Conservation (phyloP, 2,888 invertebrate species). For the Erebia palarica region DNA sequence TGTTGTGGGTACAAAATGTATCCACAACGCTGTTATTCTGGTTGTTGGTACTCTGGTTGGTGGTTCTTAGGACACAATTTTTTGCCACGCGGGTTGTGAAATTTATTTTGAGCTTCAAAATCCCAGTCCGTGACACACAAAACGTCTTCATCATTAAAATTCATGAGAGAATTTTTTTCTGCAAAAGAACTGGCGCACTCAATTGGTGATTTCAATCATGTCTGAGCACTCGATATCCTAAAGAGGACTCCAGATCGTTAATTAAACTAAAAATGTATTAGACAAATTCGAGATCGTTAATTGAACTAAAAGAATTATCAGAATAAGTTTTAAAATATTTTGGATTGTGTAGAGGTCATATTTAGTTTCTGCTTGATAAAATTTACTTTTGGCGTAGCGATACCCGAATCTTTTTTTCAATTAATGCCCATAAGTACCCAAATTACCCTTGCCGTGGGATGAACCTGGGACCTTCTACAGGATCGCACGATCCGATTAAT, state of each 20-base stretch:
- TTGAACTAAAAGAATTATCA: neutral
- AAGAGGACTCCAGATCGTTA: slow-evolving; percentile 5
- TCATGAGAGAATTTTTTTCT: neutral
- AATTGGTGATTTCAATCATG: slow-evolving; percentile 11
- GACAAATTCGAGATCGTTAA: neutral
- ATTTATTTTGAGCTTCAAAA: neutral
- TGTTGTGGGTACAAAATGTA: no score
- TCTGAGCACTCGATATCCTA: neutral
- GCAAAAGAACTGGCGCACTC: neutral
- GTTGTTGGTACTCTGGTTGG: no score
- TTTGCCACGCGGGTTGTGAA: neutral
- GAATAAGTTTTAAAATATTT: neutral
- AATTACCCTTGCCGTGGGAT: no score
- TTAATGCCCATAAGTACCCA: no score
- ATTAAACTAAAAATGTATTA: slow-evolving; percentile 3
- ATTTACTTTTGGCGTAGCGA: no score
- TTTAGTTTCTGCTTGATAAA: no score
- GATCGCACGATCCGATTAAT: no score
- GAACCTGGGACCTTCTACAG: no score
- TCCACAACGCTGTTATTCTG: no score
- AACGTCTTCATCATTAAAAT: slow-evolving; percentile 3
- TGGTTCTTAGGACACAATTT: no score
- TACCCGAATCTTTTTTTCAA: no score
- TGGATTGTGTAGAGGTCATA: neutral
- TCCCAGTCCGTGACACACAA: neutral